Percentiles rank a stretch among this genome's conserved stretches.
phyloP scores from a whole-genome alignment of 2,113 vertebrate species.

The Thomomys bottae region DNA sequence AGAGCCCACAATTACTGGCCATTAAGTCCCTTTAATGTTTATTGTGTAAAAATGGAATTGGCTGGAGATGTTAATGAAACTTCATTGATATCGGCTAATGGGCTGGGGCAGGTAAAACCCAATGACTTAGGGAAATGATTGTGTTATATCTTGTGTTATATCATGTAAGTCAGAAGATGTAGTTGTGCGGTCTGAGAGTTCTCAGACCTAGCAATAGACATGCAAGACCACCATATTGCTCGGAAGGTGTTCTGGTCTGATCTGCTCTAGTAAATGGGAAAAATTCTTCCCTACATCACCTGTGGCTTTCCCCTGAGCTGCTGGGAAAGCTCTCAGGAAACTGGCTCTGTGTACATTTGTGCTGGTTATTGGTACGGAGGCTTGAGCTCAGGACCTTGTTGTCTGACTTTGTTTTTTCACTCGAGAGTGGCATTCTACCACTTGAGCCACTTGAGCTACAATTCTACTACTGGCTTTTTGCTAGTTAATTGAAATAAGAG shows the following conservation, averaged over 20 bases:
- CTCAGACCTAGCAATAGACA: not conserved
- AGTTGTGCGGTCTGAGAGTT: not conserved
- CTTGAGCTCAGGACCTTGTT: too few species aligned
- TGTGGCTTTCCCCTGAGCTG: not conserved
- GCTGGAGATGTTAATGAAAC: conserved; percentile 22
- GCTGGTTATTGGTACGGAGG: too few species aligned
- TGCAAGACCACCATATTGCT: not conserved
- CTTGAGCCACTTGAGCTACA: too few species aligned
- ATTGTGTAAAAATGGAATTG: conserved; percentile 14
- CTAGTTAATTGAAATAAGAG: too few species aligned
- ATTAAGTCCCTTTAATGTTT: not conserved
- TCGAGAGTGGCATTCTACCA: too few species aligned
- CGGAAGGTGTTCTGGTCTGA: not conserved
- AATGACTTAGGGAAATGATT: not conserved
- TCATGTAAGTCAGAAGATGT: not conserved
- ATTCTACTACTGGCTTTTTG: too few species aligned
- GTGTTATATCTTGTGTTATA: accelerated
- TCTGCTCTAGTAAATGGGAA: not conserved
- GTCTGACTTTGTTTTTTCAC: too few species aligned
- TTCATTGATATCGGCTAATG: not conserved
- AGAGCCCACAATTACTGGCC: not conserved
- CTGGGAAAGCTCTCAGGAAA: not conserved
- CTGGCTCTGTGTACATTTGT: not conserved
- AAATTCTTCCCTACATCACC: not conserved
- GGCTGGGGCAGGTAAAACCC: accelerated